These are phyloP conservation scores for Eurosta solidaginis DNA, from an alignment of 1,140 invertebrate genomes.

Conservation along the genomic window DNA sequence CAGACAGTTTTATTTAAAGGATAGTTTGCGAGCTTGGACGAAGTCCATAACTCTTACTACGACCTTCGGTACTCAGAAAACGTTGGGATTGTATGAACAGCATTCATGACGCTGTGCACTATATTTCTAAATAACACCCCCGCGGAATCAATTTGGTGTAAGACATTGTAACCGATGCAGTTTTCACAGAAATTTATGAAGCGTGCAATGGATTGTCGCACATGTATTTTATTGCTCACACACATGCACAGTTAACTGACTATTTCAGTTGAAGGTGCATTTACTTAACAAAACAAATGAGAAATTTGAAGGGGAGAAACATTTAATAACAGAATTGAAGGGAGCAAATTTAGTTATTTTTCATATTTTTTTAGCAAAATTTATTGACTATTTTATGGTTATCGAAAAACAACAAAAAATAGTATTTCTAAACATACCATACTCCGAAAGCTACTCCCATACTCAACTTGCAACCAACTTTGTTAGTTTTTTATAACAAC, in stretches of 20 bases:
- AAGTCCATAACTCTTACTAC: too few species aligned
- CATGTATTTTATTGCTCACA: slow-evolving; percentile 4
- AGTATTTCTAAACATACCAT: background rate
- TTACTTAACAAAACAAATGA: background rate
- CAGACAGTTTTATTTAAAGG: too few species aligned
- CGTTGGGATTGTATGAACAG: too few species aligned
- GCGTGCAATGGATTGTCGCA: background rate
- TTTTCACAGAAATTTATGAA: slow-evolving; percentile 10
- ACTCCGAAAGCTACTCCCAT: background rate
- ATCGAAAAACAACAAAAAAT: background rate
- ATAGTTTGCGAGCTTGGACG: too few species aligned
- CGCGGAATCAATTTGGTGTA: too few species aligned
- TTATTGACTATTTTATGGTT: background rate
- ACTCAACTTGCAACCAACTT: background rate
- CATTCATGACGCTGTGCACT: too few species aligned
- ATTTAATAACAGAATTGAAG: background rate
- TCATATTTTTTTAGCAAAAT: background rate
- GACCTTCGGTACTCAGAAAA: too few species aligned
- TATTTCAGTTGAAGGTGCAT: background rate
- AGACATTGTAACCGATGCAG: background rate
- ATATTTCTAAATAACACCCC: too few species aligned
- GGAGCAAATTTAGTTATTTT: background rate
- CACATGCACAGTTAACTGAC: background rate
- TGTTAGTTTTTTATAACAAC: slow-evolving; percentile 27
- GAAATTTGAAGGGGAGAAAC: too few species aligned